Base-by-base conservation (phyloP, 2,888 invertebrate genomes). In the Microplitis manilae region DNA sequence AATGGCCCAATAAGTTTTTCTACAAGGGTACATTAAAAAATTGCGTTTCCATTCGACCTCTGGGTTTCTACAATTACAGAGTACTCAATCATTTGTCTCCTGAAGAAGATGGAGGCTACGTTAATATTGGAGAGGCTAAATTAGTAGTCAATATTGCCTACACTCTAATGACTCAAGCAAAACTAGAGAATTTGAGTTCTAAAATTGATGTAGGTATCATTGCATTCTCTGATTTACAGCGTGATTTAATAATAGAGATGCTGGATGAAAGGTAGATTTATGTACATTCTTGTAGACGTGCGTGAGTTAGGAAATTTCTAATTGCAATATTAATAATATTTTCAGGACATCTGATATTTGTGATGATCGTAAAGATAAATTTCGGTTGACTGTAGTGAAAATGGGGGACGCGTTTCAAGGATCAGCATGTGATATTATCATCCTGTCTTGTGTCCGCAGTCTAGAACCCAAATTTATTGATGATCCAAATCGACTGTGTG, bases 331-430 rank as follows among this genome's bases (percentile, higher is more conserved):
- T 30, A 30, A 30, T 4, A 30, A 30, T 4, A 30, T 30, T 30
- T 30, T 4, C 30, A 30, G 50, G 50, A 13, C 8, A 50, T 13
- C 8, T 13, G 5, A 50, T 13, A 50, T 50, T 50, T 13, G 9
- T 50, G 6, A 50, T 4, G 50, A 50, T 5, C 50, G 50, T 50
- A 50, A 8, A 50, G 50, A 50, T 50, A 50, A 13, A 50, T 13
- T 50, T 8, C 8, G 13, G 8, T 13, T 50, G 5, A 9, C 8
- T 13, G 50, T 50, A 13, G 93, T 94, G 78, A 94, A 94, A 86
- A 96, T 96, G 0, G 94, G 96, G 67, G 96, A 96, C 90, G 94
- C 95, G 80, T 97, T 95, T 91, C 97, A 97, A 90, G 97, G 97
- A 0, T 93, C 95, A 86, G 96, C 97, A 91, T 93, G 94, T 78